phyloP scores from a whole-genome alignment of 30 jellyfish, hydroid and myxozoan species.

The Hydractinia echinata region DNA sequence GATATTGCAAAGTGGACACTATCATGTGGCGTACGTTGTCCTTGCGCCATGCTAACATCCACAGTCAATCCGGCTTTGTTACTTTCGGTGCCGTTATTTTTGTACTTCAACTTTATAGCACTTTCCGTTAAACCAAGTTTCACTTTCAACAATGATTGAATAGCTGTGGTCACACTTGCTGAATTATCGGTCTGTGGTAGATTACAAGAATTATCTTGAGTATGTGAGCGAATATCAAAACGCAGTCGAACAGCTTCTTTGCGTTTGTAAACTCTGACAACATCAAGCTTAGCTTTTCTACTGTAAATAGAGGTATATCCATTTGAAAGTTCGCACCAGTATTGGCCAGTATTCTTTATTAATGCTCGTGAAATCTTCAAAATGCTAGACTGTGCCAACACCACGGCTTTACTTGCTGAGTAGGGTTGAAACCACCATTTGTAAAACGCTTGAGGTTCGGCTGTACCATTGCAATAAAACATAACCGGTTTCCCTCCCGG shows the following conservation, averaged over 20 bases:
- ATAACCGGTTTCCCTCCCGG: constrained; percentile 20
- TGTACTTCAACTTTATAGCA: neutral
- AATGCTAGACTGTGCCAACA: constrained; percentile 22
- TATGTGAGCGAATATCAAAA: constrained; percentile 6
- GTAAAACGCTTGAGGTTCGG: constrained; percentile 29
- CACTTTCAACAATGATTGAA: constrained; percentile 21
- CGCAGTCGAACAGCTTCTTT: constrained; percentile 43
- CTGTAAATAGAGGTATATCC: constrained; percentile 57
- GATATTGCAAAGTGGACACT: constrained; percentile 40
- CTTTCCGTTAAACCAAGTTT: constrained; percentile 18
- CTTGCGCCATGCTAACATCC: constrained; percentile 15
- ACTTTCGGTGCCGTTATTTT: neutral
- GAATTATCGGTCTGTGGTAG: neutral
- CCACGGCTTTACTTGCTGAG: constrained; percentile 25
- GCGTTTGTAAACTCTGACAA: constrained; percentile 40
- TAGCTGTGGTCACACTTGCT: neutral
- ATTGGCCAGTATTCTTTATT: constrained; percentile 42
- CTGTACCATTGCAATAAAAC: constrained; percentile 64
- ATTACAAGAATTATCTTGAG: constrained; percentile 27
- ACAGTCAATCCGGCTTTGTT: constrained; percentile 10
- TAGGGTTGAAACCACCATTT: constrained; percentile 64
- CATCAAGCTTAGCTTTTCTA: constrained; percentile 62
- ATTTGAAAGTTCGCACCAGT: constrained; percentile 86
- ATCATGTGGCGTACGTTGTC: neutral
- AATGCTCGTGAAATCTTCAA: constrained; percentile 36